Conservation (phyloP, 1,140 invertebrate species). For the Drosophila pectinifera region DNA sequence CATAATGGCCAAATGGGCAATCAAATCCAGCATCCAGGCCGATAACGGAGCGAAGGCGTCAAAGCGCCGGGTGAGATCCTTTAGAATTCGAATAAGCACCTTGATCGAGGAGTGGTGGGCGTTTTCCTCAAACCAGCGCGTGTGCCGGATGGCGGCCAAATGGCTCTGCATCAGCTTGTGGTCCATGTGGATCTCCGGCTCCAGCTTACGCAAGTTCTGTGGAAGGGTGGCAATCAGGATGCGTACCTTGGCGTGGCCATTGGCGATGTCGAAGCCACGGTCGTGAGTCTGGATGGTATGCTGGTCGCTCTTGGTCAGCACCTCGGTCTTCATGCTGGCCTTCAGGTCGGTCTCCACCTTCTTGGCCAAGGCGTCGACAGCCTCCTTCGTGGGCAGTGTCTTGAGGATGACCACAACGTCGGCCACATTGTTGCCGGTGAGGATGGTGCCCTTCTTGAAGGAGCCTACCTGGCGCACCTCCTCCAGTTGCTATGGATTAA, state of each 20-base stretch:
- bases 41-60: conserved; percentile 95
- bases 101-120: conserved; percentile 99
- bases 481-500: conserved; percentile 92
- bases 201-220: conserved; percentile 96
- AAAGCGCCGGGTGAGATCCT: conserved; percentile 95
- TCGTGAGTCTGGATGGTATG: conserved; percentile 89
- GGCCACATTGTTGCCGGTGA: conserved; percentile 96
- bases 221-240: conserved; percentile 97
- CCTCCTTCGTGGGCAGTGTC: conserved; percentile 97
- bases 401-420: conserved; percentile 99
- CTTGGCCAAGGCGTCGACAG: conserved; percentile 95
- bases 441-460: conserved; percentile 99
- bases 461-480: conserved; percentile 98
- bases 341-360: conserved; percentile 95
- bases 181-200: conserved; percentile 95
- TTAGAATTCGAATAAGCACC: conserved; percentile 94
- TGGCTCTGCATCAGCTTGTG: conserved; percentile 94
- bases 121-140: conserved; percentile 99
- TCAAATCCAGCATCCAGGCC: conserved; percentile 98
- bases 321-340: conserved; percentile 88
- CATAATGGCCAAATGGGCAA: conserved; percentile 98
- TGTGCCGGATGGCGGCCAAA: conserved; percentile 96
- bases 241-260: conserved; percentile 93
- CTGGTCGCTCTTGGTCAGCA: conserved; percentile 87
- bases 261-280: conserved; percentile 93